phyloP scores from a whole-genome alignment of 2,113 vertebrate genomes.

The Psittacula cyanocephala region DNA sequence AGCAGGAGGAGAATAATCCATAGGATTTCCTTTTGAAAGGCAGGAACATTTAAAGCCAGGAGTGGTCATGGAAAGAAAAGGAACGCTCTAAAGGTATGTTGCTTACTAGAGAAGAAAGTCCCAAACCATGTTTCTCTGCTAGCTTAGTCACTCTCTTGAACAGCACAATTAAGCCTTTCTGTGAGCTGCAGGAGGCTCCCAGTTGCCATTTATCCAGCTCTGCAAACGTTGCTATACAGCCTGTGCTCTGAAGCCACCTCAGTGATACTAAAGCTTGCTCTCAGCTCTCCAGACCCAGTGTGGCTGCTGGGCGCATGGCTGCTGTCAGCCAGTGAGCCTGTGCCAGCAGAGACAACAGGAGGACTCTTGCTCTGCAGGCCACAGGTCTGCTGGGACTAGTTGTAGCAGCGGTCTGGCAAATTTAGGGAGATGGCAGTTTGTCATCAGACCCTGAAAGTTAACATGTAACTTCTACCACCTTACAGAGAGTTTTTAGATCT shows the following conservation, averaged over 20 bases:
- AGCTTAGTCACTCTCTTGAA: background rate
- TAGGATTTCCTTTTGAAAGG: background rate
- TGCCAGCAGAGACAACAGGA: background rate
- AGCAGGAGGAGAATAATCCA: background rate
- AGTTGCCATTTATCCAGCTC: background rate
- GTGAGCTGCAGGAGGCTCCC: background rate
- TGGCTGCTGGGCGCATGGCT: rapidly evolving
- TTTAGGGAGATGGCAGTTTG: background rate
- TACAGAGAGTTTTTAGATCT: background rate
- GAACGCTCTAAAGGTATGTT: background rate
- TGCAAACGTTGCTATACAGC: background rate
- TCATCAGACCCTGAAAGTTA: background rate
- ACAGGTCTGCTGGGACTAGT: background rate
- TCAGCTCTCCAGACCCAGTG: background rate
- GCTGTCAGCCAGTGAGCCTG: background rate
- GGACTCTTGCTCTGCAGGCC: background rate
- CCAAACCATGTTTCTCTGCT: background rate
- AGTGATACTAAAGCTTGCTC: background rate
- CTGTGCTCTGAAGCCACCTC: background rate
- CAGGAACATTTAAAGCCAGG: background rate
- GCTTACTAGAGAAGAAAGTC: background rate
- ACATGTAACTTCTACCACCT: background rate
- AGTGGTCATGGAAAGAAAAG: background rate
- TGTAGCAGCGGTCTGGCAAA: background rate
- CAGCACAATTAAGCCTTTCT: background rate